phyloP scores from a whole-genome alignment of 2,888 invertebrate genomes.

The Nebria brevicollis region DNA sequence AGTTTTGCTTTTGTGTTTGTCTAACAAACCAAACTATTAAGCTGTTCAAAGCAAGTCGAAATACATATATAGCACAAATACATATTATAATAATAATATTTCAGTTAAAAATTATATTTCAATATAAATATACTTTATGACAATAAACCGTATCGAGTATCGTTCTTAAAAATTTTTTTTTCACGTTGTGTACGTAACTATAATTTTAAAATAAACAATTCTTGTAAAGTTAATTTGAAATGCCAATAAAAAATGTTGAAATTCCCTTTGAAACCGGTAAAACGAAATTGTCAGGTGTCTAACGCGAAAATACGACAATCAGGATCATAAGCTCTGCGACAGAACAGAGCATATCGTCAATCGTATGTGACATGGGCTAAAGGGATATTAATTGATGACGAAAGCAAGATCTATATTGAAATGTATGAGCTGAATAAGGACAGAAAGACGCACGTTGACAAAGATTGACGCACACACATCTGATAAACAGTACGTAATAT shows the following conservation, averaged over 20 bases:
- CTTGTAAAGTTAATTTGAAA: background rate
- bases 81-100: too few relatives aligned
- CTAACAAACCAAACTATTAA: background rate
- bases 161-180: background rate
- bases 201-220: background rate
- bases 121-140: too few relatives aligned
- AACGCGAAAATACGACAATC: background rate
- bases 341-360: conserved; percentile 24
- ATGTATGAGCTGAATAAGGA: background rate
- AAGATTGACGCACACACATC: background rate
- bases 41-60: background rate
- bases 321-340: background rate
- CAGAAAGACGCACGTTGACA: background rate
- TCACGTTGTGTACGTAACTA: background rate
- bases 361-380: conserved; percentile 35
- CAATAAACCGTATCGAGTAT: too few relatives aligned
- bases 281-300: background rate
- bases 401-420: conserved; percentile 4
- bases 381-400: conserved; percentile 40
- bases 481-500: conserved; percentile 10
- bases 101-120: too few relatives aligned
- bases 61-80: too few relatives aligned
- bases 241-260: background rate
- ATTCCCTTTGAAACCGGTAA: background rate
- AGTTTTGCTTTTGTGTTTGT: background rate